Conservation (phyloP, 37 sponge, comb jelly and placozoan species). For the Amphimedon queenslandica region DNA sequence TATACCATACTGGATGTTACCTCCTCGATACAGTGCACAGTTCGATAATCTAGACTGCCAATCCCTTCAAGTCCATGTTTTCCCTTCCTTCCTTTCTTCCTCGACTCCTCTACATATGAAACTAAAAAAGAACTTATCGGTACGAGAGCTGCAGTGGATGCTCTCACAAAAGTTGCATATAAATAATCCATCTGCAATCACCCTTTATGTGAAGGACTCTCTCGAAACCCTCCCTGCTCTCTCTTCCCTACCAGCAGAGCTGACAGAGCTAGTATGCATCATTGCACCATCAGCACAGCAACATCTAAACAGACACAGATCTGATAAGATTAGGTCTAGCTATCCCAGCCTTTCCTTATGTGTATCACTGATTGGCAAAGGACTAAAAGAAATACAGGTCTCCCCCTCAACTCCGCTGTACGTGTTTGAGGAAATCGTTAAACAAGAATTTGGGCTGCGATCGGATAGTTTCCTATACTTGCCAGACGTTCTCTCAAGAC, state of each 20-base stretch:
- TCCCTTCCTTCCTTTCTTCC: not conserved
- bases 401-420: constrained; percentile 11
- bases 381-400: constrained; percentile 29
- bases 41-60: not conserved
- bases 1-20: constrained; percentile 15
- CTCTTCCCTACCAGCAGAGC: not conserved
- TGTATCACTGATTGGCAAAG: constrained; percentile 49
- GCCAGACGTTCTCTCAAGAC: constrained; percentile 25
- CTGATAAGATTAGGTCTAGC: not conserved
- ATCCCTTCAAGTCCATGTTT: constrained; percentile 26
- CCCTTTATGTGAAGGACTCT: constrained; percentile 27
- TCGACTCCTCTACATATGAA: constrained; percentile 19
- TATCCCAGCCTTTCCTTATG: not conserved
- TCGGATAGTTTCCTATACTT: constrained; percentile 51
- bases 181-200: constrained; percentile 16
- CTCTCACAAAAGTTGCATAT: constrained; percentile 16
- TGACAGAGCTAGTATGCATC: constrained; percentile 17
- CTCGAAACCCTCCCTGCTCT: constrained; percentile 15
- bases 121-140: constrained; percentile 24
- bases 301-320: not conserved
- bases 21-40: constrained; percentile 5
- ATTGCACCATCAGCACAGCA: not conserved
- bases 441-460: constrained; percentile 16
- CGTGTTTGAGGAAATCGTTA: constrained; percentile 30
- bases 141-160: constrained; percentile 65